phyloP scores from a whole-genome alignment of 1,140 invertebrate species.

The Drosophila bifasciata region DNA sequence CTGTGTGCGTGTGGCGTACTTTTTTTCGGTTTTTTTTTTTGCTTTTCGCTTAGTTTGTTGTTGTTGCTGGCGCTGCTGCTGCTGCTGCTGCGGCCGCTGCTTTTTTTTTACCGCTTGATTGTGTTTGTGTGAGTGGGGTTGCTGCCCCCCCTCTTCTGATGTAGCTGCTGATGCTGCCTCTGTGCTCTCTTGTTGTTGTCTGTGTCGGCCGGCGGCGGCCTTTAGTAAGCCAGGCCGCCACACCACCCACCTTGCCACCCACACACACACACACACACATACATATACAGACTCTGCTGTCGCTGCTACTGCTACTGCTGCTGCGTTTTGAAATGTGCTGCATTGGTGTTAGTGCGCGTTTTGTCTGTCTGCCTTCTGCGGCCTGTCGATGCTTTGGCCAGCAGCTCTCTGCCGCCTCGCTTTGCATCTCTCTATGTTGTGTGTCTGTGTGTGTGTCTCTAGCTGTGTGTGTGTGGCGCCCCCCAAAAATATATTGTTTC shows the following conservation, averaged over 20 bases:
- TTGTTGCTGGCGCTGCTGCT: constrained; percentile 44
- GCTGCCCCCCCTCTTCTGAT: not conserved
- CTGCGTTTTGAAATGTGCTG: constrained; percentile 74
- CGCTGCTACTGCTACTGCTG: constrained; percentile 67
- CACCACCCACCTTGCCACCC: constrained; percentile 26
- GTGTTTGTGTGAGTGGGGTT: constrained; percentile 53
- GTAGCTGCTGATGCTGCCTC: constrained; percentile 32
- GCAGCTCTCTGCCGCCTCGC: constrained; percentile 49
- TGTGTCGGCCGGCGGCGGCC: constrained; percentile 75
- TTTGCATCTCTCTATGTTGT: constrained; percentile 42
- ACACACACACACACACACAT: constrained; percentile 31
- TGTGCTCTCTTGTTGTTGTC: constrained; percentile 44
- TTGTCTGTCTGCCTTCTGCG: constrained; percentile 72
- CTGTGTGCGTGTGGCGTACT: constrained; percentile 47
- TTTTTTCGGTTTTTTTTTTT: constrained; percentile 64
- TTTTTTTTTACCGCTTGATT: constrained; percentile 65
- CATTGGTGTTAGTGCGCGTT: constrained; percentile 74
- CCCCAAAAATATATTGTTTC: constrained; percentile 84
- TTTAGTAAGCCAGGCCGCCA: constrained; percentile 69
- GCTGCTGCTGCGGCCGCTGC: constrained; percentile 34
- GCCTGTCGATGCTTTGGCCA: constrained; percentile 64
- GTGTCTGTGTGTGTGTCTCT: constrained; percentile 33
- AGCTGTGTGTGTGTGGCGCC: constrained; percentile 61
- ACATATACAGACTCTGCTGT: constrained; percentile 29
- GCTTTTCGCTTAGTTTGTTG: constrained; percentile 69